These are phyloP conservation scores for Lepidocolaptes lacrymiger DNA, from an alignment of 2,797 vertebrate species.

Conservation along the genomic window DNA sequence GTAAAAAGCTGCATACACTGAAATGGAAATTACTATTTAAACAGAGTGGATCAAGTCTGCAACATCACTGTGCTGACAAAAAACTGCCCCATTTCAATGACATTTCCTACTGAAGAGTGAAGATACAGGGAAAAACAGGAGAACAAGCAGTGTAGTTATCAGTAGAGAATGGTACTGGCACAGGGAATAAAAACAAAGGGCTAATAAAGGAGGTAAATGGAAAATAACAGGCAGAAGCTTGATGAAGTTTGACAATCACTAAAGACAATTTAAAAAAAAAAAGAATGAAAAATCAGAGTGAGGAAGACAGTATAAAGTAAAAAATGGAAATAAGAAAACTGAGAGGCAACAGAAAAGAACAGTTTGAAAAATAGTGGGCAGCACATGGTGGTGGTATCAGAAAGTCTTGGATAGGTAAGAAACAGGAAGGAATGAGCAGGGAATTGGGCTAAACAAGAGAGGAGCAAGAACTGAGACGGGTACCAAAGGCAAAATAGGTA, in stretches of 20 bases:
- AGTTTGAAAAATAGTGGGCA: neutral
- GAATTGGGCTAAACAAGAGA: neutral
- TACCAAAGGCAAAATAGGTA: neutral
- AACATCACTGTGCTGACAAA: neutral
- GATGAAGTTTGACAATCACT: neutral
- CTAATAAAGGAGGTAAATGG: neutral
- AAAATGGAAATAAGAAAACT: neutral
- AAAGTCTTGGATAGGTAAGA: neutral
- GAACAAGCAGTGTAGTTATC: neutral
- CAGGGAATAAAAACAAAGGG: neutral
- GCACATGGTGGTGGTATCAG: neutral
- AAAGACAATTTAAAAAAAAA: neutral
- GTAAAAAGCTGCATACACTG: constrained; percentile 20
- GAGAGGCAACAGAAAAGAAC: neutral
- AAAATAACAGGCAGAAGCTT: neutral
- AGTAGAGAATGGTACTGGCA: neutral
- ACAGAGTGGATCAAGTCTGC: neutral
- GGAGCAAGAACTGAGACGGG: neutral
- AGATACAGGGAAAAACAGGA: neutral
- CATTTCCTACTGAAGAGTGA: neutral
- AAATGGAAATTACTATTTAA: constrained; percentile 52
- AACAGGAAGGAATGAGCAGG: neutral
- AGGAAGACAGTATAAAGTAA: neutral
- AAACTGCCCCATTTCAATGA: neutral
- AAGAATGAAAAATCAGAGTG: neutral